A percentile compares a stretch with the other conserved stretches of the same genome.
These are phyloP conservation scores for Nephila pilipes DNA, from an alignment of 1,140 invertebrate genomes.

Conservation along the genomic window DNA sequence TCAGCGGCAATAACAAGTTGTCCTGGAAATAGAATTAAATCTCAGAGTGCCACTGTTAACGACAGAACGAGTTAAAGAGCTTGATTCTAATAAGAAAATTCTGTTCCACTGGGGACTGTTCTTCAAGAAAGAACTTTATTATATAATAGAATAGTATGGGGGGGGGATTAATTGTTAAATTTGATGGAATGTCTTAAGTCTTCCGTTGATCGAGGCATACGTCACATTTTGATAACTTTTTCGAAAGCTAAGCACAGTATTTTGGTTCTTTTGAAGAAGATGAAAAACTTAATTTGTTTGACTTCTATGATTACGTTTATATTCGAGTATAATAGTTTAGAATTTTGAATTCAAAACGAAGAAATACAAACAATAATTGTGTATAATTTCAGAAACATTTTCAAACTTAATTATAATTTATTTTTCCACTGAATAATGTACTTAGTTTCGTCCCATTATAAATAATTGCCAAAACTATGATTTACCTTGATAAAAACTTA, in stretches of 20 bases:
- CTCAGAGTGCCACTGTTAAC: conserved; percentile 46
- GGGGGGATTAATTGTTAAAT: background rate
- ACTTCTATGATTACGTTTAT: too few species aligned
- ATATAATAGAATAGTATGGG: background rate
- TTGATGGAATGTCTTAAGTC: background rate
- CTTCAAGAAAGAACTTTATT: background rate
- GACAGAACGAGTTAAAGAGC: conserved; percentile 59
- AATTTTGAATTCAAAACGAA: too few species aligned
- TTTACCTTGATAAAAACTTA: too few species aligned
- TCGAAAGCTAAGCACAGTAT: background rate
- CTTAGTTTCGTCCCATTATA: too few species aligned
- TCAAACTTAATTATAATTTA: too few species aligned
- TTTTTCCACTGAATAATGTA: too few species aligned
- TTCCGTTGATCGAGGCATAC: background rate
- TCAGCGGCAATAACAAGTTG: conserved; percentile 52
- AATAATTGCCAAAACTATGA: too few species aligned
- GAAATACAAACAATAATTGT: too few species aligned
- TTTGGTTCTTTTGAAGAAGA: too few species aligned
- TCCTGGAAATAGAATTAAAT: conserved; percentile 69
- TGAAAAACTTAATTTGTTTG: too few species aligned
- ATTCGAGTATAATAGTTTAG: too few species aligned
- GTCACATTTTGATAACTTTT: background rate
- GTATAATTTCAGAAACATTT: too few species aligned
- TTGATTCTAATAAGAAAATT: conserved; percentile 43
- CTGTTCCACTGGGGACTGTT: background rate